Base-by-base conservation (phyloP, 92 coral and sea anemone species). In the Phenganax marumi region DNA sequence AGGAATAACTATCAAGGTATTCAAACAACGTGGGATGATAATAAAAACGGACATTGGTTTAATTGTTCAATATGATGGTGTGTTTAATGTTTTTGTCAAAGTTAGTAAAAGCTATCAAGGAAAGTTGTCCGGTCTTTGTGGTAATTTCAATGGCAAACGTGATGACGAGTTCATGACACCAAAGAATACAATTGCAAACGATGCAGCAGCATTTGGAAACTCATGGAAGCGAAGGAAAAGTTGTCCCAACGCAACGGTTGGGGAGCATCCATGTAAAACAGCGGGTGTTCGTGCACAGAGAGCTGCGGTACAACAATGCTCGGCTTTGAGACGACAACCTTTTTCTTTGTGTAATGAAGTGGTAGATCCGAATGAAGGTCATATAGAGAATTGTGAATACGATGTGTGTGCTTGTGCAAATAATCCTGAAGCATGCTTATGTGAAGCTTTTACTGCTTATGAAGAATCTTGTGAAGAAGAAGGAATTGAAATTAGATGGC, bases 151-250 rank as follows among this genome's bases (percentile, higher is more conserved):
- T 73, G 78, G 78, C 24, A 52, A 73, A 23, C 58, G 21, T 18
- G 17, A n/a, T 50, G 78, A 73, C 43, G 78, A 73, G 17, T 73
- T 73, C 33, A 50, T n/a, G 78, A 73, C 78, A 50, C 78, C 78
- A 10, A 19, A 73, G n/a, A 73, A 73, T 0, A 8, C 17, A 48
- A 57, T 73, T 73, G 78, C 51, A 33, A 48, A 73, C 46, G 51
- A 73, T 52, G 61, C 62, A 50, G 47, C 51, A 18, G 11, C 58
- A 73, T 73, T 73, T 73, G 78, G 78, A 73, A 73, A 73, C 50
- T 73, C 78, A 18, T 73, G 78, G 78, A 73, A 73, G n/a, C 50
- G 12, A 0, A 33, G 12, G 7, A n/a, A 73, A 21, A 73, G 78
- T 73, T 73, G 78, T 50, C 61, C 78, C 4, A 73, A 73, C 51